Percentiles rank a stretch among this genome's conserved stretches.
phyloP scores from a whole-genome alignment of 2,888 invertebrate genomes.

The Congeria kusceri region DNA sequence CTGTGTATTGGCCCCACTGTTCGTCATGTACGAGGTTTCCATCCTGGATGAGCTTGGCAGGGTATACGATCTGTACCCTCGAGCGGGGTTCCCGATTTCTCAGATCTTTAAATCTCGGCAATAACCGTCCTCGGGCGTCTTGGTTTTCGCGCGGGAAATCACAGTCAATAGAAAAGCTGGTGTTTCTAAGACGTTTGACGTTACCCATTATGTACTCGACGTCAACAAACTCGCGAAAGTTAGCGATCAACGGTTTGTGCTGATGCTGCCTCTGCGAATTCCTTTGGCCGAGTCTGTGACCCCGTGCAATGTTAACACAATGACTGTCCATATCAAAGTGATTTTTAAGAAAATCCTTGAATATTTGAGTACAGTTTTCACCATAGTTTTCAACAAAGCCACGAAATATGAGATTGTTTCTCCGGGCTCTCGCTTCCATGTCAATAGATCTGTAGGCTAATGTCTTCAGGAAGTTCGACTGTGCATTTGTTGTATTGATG shows the following conservation, averaged over 20 bases:
- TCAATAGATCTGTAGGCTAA: conserved; percentile 1
- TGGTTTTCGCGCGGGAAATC: conserved; percentile 9
- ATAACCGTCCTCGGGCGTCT: conserved; percentile 9
- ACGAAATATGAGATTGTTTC: conserved; percentile 1
- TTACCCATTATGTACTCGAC: neutral
- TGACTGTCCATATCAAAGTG: neutral
- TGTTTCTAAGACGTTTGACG: neutral
- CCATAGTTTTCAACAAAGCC: conserved; percentile 3
- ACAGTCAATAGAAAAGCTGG: neutral
- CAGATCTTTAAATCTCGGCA: conserved; percentile 8
- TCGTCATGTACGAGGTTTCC: neutral
- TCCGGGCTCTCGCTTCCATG: neutral
- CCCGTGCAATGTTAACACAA: neutral
- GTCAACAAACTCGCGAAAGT: neutral
- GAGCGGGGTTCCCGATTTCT: neutral
- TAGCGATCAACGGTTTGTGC: neutral
- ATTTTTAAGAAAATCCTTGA: neutral
- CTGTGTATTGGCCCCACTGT: neutral
- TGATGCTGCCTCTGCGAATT: neutral
- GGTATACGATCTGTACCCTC: neutral
- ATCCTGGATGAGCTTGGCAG: conserved; percentile 1
- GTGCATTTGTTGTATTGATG: neutral
- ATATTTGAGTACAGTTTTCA: neutral
- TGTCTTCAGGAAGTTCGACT: neutral
- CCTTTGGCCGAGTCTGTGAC: neutral